These are phyloP conservation scores for Piscicola geometra DNA, from an alignment of 2,888 invertebrate species.

Conservation along the genomic window DNA sequence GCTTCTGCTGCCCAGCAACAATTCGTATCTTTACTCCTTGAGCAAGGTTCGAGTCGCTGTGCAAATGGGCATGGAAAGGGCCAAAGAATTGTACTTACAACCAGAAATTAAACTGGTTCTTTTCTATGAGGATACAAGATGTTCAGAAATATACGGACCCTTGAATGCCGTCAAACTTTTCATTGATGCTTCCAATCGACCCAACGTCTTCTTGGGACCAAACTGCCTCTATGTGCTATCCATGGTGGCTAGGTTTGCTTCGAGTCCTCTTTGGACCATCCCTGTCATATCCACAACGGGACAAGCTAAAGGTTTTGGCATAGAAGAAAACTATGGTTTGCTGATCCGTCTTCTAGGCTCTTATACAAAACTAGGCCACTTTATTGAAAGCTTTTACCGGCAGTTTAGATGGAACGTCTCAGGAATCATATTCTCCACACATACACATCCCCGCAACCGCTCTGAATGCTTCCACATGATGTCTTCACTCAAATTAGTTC, in stretches of 20 bases:
- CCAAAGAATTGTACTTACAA: neutral
- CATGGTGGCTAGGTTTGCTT: constrained; percentile 77
- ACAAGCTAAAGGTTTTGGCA: constrained; percentile 49
- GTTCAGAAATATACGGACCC: constrained; percentile 51
- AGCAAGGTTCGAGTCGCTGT: constrained; percentile 23
- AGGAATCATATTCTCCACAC: neutral
- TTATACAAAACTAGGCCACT: constrained; percentile 39
- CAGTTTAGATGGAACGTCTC: constrained; percentile 25
- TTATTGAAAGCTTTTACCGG: constrained; percentile 4
- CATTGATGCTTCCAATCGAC: constrained; percentile 44
- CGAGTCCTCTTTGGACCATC: constrained; percentile 75
- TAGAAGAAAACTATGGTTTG: constrained; percentile 64
- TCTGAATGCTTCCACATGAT: constrained; percentile 2
- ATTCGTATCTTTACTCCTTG: constrained; percentile 12
- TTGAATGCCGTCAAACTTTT: constrained; percentile 51
- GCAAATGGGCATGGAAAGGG: neutral
- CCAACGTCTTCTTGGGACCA: constrained; percentile 52
- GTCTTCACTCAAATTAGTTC: neutral
- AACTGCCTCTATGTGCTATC: constrained; percentile 67
- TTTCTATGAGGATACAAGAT: constrained; percentile 47
- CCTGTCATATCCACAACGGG: constrained; percentile 72
- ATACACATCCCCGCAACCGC: neutral
- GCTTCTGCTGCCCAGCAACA: constrained; percentile 22
- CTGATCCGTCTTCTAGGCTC: constrained; percentile 62
- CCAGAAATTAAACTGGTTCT: constrained; percentile 5